Evolutionary conservation across 2,797 vertebrate genomes (phyloP).

Genomic region (Babyrousa celebensis): DNA sequence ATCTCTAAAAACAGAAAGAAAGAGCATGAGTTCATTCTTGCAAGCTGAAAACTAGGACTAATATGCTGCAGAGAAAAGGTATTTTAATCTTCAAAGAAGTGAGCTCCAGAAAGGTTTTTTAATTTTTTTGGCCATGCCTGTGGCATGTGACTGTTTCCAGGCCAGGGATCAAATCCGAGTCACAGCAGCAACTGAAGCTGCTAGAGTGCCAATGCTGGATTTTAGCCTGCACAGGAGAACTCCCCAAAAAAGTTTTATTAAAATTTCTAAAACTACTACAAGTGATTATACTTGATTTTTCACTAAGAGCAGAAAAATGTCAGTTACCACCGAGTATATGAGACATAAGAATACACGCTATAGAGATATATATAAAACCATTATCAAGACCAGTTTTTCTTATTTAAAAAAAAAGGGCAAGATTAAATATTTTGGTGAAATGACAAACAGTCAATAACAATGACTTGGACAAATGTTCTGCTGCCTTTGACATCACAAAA

Average conservation of each 20-base stretch:
- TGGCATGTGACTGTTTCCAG: no score
- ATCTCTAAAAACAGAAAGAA: constrained; percentile 8
- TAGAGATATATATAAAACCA: background rate
- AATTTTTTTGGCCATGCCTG: no score
- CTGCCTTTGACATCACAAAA: constrained; percentile 16
- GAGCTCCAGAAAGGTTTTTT: constrained; percentile 19
- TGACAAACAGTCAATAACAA: background rate
- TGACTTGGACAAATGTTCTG: constrained; percentile 15
- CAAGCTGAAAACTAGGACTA: constrained; percentile 21
- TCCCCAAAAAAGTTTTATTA: constrained; percentile 15
- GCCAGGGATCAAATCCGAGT: no score
- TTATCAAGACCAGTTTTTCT: constrained; percentile 40
- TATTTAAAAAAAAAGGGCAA: background rate
- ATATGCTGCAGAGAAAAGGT: background rate
- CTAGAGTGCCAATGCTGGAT: no score
- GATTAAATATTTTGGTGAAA: constrained; percentile 5
- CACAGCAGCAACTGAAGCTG: no score
- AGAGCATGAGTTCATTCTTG: background rate
- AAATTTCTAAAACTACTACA: background rate
- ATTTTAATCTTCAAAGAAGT: constrained; percentile 35
- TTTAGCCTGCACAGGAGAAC: no score
- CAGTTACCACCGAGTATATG: constrained; percentile 24
- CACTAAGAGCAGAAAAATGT: constrained; percentile 41
- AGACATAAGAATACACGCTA: background rate
- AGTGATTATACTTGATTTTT: background rate